Conservation (phyloP, 1,140 invertebrate species). For the Bombus difficillimus region DNA sequence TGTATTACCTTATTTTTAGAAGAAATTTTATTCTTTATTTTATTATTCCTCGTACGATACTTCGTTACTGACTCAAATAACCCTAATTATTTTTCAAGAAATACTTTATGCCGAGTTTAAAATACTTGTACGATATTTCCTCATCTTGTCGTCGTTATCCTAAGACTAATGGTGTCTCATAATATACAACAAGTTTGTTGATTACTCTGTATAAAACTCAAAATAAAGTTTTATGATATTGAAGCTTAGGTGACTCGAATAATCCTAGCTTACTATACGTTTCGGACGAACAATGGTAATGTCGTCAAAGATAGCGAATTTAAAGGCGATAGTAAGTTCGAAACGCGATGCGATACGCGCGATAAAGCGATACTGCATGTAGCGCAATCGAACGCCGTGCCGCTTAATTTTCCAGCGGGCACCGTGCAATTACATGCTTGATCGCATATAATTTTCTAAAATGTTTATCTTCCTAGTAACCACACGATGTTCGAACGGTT, state of each 20-base stretch:
- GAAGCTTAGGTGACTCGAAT: background rate
- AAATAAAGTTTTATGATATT: too few relatives aligned
- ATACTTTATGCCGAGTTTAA: too few relatives aligned
- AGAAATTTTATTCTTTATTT: too few relatives aligned
- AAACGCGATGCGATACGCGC: conserved; percentile 27
- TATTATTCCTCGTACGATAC: too few relatives aligned
- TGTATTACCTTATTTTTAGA: too few relatives aligned
- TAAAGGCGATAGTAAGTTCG: conserved; percentile 57
- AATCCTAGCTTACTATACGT: conserved; percentile 8
- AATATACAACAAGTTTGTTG: too few relatives aligned
- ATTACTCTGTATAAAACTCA: too few relatives aligned
- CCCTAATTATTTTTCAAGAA: too few relatives aligned
- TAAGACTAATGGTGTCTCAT: background rate
- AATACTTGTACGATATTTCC: background rate
- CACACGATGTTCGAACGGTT: too few relatives aligned
- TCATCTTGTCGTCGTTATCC: background rate
- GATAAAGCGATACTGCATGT: conserved; percentile 21
- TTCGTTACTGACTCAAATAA: too few relatives aligned
- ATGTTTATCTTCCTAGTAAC: background rate
- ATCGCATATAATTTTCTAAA: conserved; percentile 22
- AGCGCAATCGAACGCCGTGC: conserved; percentile 35
- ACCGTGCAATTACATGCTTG: conserved; percentile 22
- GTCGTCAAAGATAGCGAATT: conserved; percentile 49
- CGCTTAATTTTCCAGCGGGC: conserved; percentile 14
- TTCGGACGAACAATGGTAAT: conserved; percentile 53